Evolutionary conservation across 1,140 invertebrate species (phyloP), one percentile per base, ranked within the genome.

Genomic region (Battus philenor): DNA sequence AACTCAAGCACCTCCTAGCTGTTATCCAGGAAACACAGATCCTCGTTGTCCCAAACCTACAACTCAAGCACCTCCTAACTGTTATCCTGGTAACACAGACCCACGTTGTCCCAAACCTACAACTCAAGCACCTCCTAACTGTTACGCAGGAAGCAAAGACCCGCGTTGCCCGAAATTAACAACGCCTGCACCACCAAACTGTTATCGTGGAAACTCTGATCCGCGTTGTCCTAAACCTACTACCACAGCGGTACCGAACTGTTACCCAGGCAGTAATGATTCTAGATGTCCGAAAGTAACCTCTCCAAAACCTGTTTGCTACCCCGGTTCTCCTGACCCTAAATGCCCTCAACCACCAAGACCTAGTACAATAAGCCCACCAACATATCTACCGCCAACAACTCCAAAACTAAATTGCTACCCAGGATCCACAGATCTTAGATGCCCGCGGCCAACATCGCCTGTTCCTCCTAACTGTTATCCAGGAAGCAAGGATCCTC

Each of bases 201-300:
- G 74, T 33, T 79, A 54, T 46, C 71, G 72, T 7, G 84, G 75
- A 8, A 60, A 51, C 5, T 64, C 46, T 1, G 81, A 87, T 54
- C 80, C 81, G 4, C 59, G 68, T 8, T 88, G 86, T 15, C 68
- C 73, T 7, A 54, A 62, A 29, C 63, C 70, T 13, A 66, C 78
- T 15, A 72, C 74, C n/a, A 59, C 57, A 9, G 56, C 38, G 39
- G 41, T 57, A 30, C 75, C 79, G 1, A 49, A 36, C 4, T 86
- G 83, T 44, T 87, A 69, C 36, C 77, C 77, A 15, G 79, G 78
- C 9, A 70, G 52, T 3, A 59, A 39, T 2, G 81, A 88, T 60
- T 69, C 86, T 11, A 53, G 85, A n/a, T 87, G 87, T 62, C 82
- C 83, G 6, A 72, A 65, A 48, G 62, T 78, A 1, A 70, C 83